Conservation (phyloP, 2,113 vertebrate genomes). For the Anser brachyrhynchus region DNA sequence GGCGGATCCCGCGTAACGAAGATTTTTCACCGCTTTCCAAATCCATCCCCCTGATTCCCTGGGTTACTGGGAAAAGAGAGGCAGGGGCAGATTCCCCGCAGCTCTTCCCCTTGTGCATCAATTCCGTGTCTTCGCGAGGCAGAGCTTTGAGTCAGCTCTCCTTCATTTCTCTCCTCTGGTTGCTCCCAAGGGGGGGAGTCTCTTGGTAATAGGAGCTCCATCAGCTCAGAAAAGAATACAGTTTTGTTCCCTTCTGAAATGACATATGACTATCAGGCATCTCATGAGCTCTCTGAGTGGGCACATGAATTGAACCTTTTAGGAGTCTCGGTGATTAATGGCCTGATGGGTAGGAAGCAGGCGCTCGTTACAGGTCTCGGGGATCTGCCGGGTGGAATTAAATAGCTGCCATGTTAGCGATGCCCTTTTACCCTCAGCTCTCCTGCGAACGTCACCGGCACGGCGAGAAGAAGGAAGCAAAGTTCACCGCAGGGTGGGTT, state of each 20-base stretch:
- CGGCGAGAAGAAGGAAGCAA: neutral
- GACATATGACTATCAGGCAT: slow-evolving; percentile 64
- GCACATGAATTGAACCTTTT: slow-evolving; percentile 64
- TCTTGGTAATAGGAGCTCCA: slow-evolving; percentile 57
- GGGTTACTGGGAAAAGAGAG: neutral
- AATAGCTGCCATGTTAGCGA: neutral
- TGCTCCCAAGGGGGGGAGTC: slow-evolving; percentile 25
- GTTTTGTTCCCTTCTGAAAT: slow-evolving; percentile 53
- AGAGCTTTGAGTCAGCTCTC: slow-evolving; percentile 47
- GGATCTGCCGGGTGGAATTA: slow-evolving; percentile 43
- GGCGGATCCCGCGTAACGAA: neutral
- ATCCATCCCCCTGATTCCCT: neutral
- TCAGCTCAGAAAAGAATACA: slow-evolving; percentile 49
- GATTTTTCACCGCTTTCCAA: neutral
- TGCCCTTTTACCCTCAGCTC: slow-evolving; percentile 39
- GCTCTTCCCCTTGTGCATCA: slow-evolving; percentile 14
- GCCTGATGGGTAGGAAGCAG: slow-evolving; percentile 54
- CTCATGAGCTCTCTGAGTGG: slow-evolving; percentile 56
- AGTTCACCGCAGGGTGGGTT: slow-evolving; percentile 34
- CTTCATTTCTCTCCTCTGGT: slow-evolving; percentile 31
- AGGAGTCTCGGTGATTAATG: slow-evolving; percentile 57
- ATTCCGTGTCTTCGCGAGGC: neutral
- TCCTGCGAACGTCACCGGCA: neutral
- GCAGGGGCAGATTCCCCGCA: neutral
- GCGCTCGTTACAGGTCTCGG: neutral